Evolutionary conservation across 2,888 invertebrate species (phyloP).

Genomic region (Colostygia pectinataria): DNA sequence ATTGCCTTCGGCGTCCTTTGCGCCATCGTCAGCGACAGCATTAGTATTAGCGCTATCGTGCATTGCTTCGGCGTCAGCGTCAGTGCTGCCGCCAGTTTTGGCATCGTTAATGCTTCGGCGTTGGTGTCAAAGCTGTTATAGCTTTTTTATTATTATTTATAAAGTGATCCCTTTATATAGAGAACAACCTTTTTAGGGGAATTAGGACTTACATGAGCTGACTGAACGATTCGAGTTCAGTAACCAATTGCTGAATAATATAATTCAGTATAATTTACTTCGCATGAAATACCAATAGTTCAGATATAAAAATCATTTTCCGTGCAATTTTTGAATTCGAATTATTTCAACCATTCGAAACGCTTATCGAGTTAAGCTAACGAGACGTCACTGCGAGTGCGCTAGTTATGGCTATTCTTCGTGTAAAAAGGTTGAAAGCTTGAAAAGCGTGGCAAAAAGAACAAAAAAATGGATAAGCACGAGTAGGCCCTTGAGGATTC

Average conservation of each 20-base stretch:
- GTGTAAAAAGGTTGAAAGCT: conserved; percentile 40
- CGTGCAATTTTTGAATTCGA: conserved; percentile 37
- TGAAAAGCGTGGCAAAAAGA: conserved; percentile 46
- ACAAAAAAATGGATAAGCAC: conserved; percentile 46
- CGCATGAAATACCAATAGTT: conserved; percentile 2
- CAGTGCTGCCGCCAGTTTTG: too few relatives aligned
- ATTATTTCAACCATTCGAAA: conserved; percentile 52
- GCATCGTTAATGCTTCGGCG: too few relatives aligned
- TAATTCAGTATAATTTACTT: conserved; percentile 2
- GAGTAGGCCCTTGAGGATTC: conserved; percentile 2
- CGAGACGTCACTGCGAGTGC: conserved; percentile 50
- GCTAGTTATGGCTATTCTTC: conserved; percentile 53
- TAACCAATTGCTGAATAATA: background rate
- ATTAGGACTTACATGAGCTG: too few relatives aligned
- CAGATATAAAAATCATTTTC: conserved; percentile 34
- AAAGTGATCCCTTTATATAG: too few relatives aligned
- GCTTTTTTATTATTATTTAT: too few relatives aligned
- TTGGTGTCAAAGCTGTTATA: too few relatives aligned
- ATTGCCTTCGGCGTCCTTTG: too few relatives aligned
- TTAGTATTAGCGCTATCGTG: too few relatives aligned
- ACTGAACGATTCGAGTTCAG: too few relatives aligned
- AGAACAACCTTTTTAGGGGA: background rate
- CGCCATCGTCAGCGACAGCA: too few relatives aligned
- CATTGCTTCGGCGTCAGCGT: too few relatives aligned
- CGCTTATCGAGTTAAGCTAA: conserved; percentile 54